Base-by-base conservation (phyloP, 1,140 invertebrate genomes). In the Drosophila carrolli region DNA sequence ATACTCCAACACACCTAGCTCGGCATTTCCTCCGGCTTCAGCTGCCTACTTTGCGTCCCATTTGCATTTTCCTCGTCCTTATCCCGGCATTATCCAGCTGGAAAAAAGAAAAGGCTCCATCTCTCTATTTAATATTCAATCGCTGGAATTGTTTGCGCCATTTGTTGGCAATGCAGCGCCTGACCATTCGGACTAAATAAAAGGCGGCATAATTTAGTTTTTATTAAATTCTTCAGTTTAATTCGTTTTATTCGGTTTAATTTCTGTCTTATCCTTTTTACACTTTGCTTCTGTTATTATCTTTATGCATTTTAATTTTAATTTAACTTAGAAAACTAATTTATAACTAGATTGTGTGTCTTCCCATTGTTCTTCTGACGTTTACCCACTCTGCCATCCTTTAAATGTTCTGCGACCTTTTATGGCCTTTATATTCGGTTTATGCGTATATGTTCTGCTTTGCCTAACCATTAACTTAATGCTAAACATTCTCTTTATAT, bases 151-250 rank as follows among this genome's bases (percentile, higher is more conserved):
- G 59, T 77, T 73, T 37, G 41, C 54, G 46, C 50, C 27, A 23
- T 3, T 51, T 51, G 48, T 35, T 51, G 48, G 47, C 13, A 4
- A 1, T n/a, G 46, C 13, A 13, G 5, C 44, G 44, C 10, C 23
- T 23, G 23, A 23, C 43, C 43, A 46, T 46, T 27, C 1, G 43
- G n/a, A 40, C 19, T 40, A 16, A 67, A 57, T 60, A 66, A 66
- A 40, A 74, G 41, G 32, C 57, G 68, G 54, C 57, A 89, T 75
- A 48, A 48, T 68, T 72, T 84, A 66, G 82, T 89, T 84, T 89
- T 84, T 89, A 89, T 89, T 89, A 89, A 89, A 89, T 89, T 89
- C 84, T 75, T 89, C 74, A 72, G 79, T 88, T 88, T 88, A 88
- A 88, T 89, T 80, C 77, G 47, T 84, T 85, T 88, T 81, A 78